Percentiles rank a stretch among this genome's conserved stretches.
phyloP scores from a whole-genome alignment of 2,888 invertebrate genomes.

The Catocala fraxini region DNA sequence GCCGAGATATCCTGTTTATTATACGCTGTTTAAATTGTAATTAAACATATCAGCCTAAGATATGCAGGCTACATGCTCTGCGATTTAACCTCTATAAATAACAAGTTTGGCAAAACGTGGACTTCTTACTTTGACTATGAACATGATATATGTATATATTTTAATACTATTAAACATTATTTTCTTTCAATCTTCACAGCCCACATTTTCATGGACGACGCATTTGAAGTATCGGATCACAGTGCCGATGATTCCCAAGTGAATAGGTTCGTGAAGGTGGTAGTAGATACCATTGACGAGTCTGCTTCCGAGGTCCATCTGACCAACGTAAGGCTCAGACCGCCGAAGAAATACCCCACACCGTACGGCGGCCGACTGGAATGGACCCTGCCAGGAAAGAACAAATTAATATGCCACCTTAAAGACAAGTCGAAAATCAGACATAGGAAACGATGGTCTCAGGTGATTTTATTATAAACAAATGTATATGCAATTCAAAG shows the following conservation, averaged over 20 bases:
- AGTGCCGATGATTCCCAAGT: slow-evolving; percentile 91
- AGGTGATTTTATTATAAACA: slow-evolving; percentile 78
- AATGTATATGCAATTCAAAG: too few species aligned
- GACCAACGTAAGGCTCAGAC: slow-evolving; percentile 88
- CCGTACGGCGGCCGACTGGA: slow-evolving; percentile 95
- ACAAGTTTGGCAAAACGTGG: too few species aligned
- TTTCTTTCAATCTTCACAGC: slow-evolving; percentile 75
- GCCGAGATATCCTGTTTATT: too few species aligned
- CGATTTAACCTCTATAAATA: too few species aligned
- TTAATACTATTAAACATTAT: not conserved
- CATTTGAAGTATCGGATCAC: slow-evolving; percentile 89
- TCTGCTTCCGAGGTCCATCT: slow-evolving; percentile 92
- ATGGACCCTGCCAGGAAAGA: slow-evolving; percentile 95
- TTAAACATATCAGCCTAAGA: too few species aligned
- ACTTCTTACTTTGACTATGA: too few species aligned
- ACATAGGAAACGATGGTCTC: slow-evolving; percentile 97
- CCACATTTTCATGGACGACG: slow-evolving; percentile 95
- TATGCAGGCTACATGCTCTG: too few species aligned
- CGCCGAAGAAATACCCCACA: slow-evolving; percentile 92
- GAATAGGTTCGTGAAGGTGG: slow-evolving; percentile 93
- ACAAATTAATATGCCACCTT: slow-evolving; percentile 94
- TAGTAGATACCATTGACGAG: slow-evolving; percentile 91
- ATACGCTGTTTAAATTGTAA: too few species aligned
- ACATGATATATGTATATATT: too few species aligned
- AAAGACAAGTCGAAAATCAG: slow-evolving; percentile 96